phyloP scores from a whole-genome alignment of 2,113 vertebrate genomes.

The Sylvia atricapilla region DNA sequence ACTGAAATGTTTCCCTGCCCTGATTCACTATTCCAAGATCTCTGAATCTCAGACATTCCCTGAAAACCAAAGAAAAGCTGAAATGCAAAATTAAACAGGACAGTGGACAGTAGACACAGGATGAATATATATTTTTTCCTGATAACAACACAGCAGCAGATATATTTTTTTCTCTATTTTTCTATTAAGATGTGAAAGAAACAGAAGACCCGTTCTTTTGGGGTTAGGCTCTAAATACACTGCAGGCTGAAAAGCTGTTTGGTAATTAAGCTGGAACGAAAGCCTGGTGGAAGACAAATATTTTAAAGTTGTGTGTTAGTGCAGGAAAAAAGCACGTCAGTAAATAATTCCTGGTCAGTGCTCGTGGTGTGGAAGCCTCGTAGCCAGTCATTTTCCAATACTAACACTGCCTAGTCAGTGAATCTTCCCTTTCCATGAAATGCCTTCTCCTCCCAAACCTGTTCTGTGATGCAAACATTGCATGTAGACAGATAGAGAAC shows the following conservation, averaged over 20 bases:
- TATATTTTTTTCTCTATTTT: not conserved
- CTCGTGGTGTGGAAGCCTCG: not conserved
- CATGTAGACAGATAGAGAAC: rapidly evolving
- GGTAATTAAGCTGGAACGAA: not conserved
- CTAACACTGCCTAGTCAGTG: rapidly evolving
- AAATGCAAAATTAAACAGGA: not conserved
- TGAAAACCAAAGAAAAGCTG: not conserved
- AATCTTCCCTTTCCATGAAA: not conserved
- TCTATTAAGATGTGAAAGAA: not conserved
- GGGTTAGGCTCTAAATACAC: not conserved
- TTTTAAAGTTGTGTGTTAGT: not conserved
- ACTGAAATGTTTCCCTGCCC: not conserved
- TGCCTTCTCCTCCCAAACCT: not conserved
- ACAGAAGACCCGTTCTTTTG: not conserved
- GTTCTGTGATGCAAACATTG: not conserved
- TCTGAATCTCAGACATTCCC: not conserved
- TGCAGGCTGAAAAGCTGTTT: not conserved
- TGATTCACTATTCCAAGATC: not conserved
- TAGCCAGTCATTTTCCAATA: rapidly evolving
- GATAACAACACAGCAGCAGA: not conserved
- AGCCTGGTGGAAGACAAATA: not conserved
- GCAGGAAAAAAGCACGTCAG: not conserved
- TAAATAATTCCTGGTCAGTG: not conserved
- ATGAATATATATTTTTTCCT: not conserved
- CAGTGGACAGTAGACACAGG: not conserved